These are phyloP conservation scores for Hemitrygon akajei DNA, from an alignment of 2,797 vertebrate species.

Conservation along the genomic window DNA sequence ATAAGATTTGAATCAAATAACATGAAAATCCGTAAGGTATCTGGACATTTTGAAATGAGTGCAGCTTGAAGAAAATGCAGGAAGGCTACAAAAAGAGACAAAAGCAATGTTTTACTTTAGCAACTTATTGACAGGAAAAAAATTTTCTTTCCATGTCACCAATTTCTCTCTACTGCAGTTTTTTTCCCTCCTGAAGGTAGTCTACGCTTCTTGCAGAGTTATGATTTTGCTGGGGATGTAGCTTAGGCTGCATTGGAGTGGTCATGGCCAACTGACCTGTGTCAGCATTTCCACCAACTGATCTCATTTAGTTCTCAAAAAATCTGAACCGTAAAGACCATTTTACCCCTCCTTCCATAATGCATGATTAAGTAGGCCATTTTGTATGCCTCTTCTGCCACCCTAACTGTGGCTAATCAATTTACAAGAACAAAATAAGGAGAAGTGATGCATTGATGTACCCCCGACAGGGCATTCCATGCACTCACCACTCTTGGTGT, in stretches of 20 bases:
- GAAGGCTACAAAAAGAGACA: not conserved
- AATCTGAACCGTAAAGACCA: too few relatives aligned
- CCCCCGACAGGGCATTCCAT: too few relatives aligned
- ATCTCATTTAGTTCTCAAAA: not conserved
- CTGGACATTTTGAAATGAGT: not conserved
- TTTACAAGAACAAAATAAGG: not conserved
- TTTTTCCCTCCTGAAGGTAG: not conserved
- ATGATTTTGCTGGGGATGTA: not conserved
- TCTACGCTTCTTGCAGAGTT: not conserved
- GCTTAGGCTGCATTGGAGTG: not conserved
- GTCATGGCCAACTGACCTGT: not conserved
- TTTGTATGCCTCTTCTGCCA: not conserved
- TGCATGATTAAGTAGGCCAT: not conserved
- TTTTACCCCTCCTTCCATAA: not conserved
- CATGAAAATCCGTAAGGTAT: not conserved
- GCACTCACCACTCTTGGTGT: too few relatives aligned
- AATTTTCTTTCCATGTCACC: not conserved
- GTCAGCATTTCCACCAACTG: not conserved
- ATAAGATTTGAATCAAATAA: not conserved
- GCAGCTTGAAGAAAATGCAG: not conserved
- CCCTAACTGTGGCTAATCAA: not conserved
- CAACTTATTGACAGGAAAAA: not conserved
- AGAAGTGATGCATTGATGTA: not conserved
- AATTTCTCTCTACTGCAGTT: not conserved
- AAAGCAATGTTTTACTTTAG: not conserved